Evolutionary conservation across 2,888 invertebrate genomes (phyloP).

Genomic region (Tetramorium bicarinatum): DNA sequence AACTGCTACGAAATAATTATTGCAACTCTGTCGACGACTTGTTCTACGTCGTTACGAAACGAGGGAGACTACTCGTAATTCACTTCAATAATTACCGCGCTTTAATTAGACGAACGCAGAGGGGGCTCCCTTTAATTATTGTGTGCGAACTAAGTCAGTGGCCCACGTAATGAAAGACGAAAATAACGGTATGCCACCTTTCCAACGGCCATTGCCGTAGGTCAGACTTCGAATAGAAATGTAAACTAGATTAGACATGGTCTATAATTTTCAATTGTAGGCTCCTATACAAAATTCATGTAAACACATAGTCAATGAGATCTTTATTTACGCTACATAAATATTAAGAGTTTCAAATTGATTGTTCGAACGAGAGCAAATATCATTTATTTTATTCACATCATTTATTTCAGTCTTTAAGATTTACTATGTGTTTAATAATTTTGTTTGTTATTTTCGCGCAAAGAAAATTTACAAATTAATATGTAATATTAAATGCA

Average conservation of each 20-base stretch:
- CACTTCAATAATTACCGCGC: conserved; percentile 72
- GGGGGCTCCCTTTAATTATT: conserved; percentile 72
- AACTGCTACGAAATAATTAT: conserved; percentile 17
- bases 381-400: neutral
- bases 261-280: neutral
- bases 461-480: neutral
- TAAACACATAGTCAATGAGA: neutral
- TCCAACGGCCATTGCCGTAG: conserved; percentile 52
- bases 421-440: neutral
- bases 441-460: neutral
- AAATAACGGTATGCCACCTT: conserved; percentile 65
- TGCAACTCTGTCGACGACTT: neutral
- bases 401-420: neutral
- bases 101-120: conserved; percentile 72
- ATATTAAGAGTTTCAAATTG: neutral
- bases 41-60: neutral
- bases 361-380: neutral
- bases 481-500: neutral
- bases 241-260: neutral
- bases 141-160: conserved; percentile 71
- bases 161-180: conserved; percentile 72
- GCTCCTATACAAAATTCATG: neutral
- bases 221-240: conserved; percentile 52
- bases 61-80: conserved; percentile 67
- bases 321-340: neutral